These are phyloP conservation scores for Cantharis flavilabris DNA, from an alignment of 2,888 invertebrate species.

Conservation along the genomic window DNA sequence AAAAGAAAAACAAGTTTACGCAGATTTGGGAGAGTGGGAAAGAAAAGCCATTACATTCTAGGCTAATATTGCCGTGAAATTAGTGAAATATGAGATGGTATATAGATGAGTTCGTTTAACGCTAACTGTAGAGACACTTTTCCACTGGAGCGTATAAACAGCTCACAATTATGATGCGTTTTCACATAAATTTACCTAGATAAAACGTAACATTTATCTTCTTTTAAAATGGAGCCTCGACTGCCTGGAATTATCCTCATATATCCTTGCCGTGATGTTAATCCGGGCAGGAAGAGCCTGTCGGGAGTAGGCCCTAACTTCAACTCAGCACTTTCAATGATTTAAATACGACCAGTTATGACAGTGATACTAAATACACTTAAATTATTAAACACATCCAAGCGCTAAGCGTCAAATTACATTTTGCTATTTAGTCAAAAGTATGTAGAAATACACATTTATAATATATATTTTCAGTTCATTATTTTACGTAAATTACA, in stretches of 20 bases:
- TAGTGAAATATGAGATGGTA: slow-evolving; percentile 42
- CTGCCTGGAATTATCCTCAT: slow-evolving; percentile 49
- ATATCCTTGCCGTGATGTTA: slow-evolving; percentile 53
- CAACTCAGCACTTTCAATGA: slow-evolving; percentile 53
- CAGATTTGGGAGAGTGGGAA: slow-evolving; percentile 40
- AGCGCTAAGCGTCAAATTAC: neutral
- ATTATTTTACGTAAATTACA: too few relatives aligned
- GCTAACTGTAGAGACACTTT: slow-evolving; percentile 26
- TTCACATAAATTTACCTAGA: slow-evolving; percentile 55
- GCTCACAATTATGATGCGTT: slow-evolving; percentile 53
- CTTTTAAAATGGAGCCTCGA: slow-evolving; percentile 50
- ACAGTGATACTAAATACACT: slow-evolving; percentile 44
- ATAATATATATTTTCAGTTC: too few relatives aligned
- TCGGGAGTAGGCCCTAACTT: slow-evolving; percentile 34
- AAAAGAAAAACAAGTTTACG: slow-evolving; percentile 47
- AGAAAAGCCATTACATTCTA: slow-evolving; percentile 46
- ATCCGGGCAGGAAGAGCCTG: slow-evolving; percentile 46
- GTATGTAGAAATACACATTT: neutral
- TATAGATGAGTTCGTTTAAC: slow-evolving; percentile 29
- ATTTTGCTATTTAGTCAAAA: neutral
- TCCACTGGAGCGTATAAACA: slow-evolving; percentile 51
- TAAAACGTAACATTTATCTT: slow-evolving; percentile 56
- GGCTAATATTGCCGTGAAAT: slow-evolving; percentile 44
- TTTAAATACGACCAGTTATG: slow-evolving; percentile 49
- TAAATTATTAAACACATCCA: neutral